phyloP scores from a whole-genome alignment of 92 coral and sea anemone species.

The Epizoanthus illoricatus region DNA sequence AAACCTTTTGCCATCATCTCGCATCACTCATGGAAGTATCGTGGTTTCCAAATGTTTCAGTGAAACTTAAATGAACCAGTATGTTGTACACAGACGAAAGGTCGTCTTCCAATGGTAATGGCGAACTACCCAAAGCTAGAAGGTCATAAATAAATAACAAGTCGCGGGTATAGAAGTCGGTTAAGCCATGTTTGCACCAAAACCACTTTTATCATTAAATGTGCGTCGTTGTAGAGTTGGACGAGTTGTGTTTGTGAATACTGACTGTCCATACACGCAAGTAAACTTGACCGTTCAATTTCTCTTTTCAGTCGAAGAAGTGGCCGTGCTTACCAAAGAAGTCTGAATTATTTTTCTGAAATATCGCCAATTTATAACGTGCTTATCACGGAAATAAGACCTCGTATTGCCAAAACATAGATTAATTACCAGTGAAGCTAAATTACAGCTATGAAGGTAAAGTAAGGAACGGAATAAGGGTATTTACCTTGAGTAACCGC shows the following conservation, averaged over 20 bases:
- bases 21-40: background rate
- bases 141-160: constrained; percentile 16
- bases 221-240: background rate
- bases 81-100: constrained; percentile 5
- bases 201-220: constrained; percentile 5
- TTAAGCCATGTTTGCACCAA: constrained; percentile 8
- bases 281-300: background rate
- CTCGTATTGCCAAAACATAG: constrained; percentile 6
- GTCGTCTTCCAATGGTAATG: constrained; percentile 17
- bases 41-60: constrained; percentile 1
- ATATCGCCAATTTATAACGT: constrained; percentile 20
- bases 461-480: constrained; percentile 31
- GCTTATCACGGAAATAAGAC: constrained; percentile 21
- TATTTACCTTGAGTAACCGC: constrained; percentile 99
- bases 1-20: constrained; percentile 28
- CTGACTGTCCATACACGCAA: background rate
- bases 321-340: no score
- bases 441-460: background rate
- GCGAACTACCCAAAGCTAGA: no score
- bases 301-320: background rate
- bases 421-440: background rate
- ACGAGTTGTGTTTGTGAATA: background rate
- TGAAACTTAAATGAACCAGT: background rate
- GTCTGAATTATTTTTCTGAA: background rate
- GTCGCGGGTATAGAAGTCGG: constrained; percentile 25